Conservation (phyloP, 2,113 vertebrate species). For the Phyllostomus discolor region DNA sequence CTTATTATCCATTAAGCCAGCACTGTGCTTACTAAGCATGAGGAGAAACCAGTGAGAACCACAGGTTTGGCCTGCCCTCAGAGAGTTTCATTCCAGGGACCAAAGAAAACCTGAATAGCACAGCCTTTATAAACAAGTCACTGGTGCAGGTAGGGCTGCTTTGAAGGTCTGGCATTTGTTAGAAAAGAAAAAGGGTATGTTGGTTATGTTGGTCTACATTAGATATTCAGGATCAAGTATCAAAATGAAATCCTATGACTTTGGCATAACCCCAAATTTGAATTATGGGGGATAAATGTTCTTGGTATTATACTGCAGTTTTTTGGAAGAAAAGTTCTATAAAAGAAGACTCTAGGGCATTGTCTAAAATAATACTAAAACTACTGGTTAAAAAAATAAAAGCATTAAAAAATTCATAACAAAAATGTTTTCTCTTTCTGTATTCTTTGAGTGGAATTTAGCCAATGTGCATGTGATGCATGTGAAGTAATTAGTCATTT, state of each 20-base stretch:
- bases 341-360: background rate
- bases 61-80: background rate
- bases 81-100: background rate
- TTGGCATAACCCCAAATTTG: background rate
- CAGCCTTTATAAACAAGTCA: background rate
- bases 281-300: constrained; percentile 15
- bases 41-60: background rate
- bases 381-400: background rate
- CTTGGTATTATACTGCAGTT: background rate
- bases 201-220: background rate
- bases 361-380: constrained; percentile 28
- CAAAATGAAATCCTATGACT: constrained; percentile 18
- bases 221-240: background rate
- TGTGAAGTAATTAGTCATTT: background rate
- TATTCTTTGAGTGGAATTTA: constrained; percentile 9
- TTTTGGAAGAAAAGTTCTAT: background rate
- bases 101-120: background rate
- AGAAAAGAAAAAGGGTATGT: background rate
- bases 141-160: background rate
- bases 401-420: background rate
- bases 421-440: background rate
- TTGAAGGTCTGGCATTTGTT: background rate
- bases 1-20: background rate
- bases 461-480: background rate
- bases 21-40: background rate